Evolutionary conservation across 2,113 vertebrate species (phyloP), one percentile per base, ranked within the genome.

Genomic region (Syrrhaptes paradoxus): DNA sequence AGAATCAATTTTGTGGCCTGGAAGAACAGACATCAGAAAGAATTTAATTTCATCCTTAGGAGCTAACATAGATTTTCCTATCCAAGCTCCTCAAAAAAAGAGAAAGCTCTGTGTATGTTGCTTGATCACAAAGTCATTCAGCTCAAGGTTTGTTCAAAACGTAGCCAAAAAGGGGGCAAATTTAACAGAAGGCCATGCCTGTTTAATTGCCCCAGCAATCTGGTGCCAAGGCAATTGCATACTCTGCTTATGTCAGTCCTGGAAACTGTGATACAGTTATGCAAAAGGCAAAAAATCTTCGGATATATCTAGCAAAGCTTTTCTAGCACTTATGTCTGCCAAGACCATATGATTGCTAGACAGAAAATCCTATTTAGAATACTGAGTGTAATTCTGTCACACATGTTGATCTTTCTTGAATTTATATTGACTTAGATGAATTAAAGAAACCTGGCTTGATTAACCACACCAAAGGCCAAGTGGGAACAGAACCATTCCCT

Each of bases 371-470:
- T 59, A 3, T 70, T 94, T 83, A 65, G 25, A 83, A 87, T 85
- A 25, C 32, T 46, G 26, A 41, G 19, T 54, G 5, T 18, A 83
- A 85, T 90, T 78, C 45, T 73, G 58, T 63, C 59, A 93, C 43
- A 75, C 29, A 58, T 26, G 31, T 49, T 91, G 87, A 79, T 85
- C 54, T 89, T 79, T 61, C 66, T 70, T 0, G 0, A 70, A 92
- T 73, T 90, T 83, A 46, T 66, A 70, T 41, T 72, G 74, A 73
- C 71, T 70, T 41, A 86, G 81, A 85, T 52, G 45, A 91, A 93
- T 85, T 88, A 73, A 90, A 79, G 92, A 85, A 94, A 83, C 78
- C 90, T 83, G 82, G 74, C 54, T 76, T 80, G 45, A 90, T 73
- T 85, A 85, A 91, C 41, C 43, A 36, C 49, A 76, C 21, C 41